These are phyloP conservation scores for Oreotragus oreotragus DNA, from an alignment of 2,113 vertebrate species.

Conservation along the genomic window DNA sequence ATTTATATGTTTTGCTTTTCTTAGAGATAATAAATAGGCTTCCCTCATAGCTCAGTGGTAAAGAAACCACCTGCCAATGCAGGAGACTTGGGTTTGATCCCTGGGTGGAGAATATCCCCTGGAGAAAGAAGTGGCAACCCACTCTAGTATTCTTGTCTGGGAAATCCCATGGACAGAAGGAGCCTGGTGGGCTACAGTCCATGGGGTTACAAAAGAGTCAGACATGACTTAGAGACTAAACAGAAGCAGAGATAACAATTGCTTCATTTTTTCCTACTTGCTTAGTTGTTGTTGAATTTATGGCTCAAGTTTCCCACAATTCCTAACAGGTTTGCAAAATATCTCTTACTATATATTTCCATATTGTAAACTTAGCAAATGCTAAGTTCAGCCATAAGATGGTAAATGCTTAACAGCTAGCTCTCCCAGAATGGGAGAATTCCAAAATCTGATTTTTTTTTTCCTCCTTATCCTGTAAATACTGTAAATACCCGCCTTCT, in stretches of 20 bases:
- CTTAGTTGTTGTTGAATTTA: neutral
- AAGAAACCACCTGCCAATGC: neutral
- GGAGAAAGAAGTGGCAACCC: neutral
- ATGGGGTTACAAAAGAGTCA: rapidly evolving
- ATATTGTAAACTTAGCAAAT: neutral
- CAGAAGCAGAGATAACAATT: neutral
- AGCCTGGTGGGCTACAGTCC: neutral
- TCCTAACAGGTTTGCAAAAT: neutral
- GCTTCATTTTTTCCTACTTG: neutral
- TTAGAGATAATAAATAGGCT: neutral
- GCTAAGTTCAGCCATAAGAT: neutral
- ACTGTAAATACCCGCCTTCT: neutral
- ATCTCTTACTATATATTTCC: neutral
- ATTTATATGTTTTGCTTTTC: neutral
- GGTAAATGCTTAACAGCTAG: neutral
- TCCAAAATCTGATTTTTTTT: neutral
- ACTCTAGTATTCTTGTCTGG: neutral
- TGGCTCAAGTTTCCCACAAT: neutral
- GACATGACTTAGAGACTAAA: neutral
- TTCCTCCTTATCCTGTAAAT: neutral
- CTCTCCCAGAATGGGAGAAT: neutral
- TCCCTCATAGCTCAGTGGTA: neutral
- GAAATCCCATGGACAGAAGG: neutral
- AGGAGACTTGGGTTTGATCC: neutral
- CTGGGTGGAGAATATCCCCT: neutral